phyloP scores from a whole-genome alignment of 2,888 invertebrate species.

The Chloroclysta siterata region DNA sequence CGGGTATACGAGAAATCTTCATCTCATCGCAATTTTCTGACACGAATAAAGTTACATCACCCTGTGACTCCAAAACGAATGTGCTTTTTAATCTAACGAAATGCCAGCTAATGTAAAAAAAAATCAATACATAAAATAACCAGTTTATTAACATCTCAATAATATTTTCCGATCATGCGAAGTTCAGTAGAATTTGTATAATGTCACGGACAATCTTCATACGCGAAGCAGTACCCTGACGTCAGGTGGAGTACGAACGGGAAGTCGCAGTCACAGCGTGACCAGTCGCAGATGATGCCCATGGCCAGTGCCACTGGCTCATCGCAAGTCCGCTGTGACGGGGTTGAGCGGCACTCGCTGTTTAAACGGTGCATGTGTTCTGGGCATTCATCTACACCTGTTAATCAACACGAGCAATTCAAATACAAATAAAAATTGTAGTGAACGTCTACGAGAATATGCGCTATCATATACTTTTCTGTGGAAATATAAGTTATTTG shows the following conservation, averaged over 20 bases:
- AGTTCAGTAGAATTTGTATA: constrained; percentile 34
- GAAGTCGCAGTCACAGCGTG: constrained; percentile 77
- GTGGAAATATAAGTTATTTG: too few species aligned
- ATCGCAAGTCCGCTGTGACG: constrained; percentile 74
- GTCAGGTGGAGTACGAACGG: constrained; percentile 70
- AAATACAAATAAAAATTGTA: background rate
- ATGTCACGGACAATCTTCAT: constrained; percentile 69
- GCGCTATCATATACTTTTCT: background rate
- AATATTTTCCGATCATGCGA: constrained; percentile 12
- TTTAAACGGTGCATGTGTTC: constrained; percentile 72
- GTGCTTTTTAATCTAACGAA: background rate
- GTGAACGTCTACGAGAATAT: background rate
- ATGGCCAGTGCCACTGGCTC: constrained; percentile 71
- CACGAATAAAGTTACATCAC: background rate
- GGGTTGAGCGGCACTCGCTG: constrained; percentile 73
- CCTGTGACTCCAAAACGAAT: background rate
- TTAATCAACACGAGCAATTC: background rate
- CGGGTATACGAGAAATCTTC: constrained; percentile 11
- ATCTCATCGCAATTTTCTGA: background rate
- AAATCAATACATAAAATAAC: constrained; percentile 8
- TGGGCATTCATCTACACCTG: constrained; percentile 71
- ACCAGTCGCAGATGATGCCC: constrained; percentile 75
- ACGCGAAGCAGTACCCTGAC: constrained; percentile 74
- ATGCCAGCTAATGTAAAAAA: constrained; percentile 1
- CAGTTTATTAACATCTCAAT: constrained; percentile 18